Evolutionary conservation across 2,797 vertebrate species (phyloP).

Genomic region (Chaetophractus vellerosus): DNA sequence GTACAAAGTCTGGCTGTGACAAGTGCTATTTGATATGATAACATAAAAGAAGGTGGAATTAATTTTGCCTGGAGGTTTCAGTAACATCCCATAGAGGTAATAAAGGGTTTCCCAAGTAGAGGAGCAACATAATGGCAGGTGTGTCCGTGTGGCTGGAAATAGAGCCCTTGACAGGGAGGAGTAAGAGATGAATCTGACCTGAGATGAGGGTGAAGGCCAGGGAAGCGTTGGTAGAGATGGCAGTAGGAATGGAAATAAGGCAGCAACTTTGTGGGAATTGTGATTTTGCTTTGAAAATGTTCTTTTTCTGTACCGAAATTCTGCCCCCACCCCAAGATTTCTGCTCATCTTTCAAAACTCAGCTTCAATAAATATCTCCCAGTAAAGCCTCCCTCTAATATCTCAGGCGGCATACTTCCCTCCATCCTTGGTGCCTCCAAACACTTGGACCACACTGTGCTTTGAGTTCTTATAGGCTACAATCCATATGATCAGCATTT

Average conservation of each 20-base stretch:
- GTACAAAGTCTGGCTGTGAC: not conserved
- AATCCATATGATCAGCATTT: not conserved
- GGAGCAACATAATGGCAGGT: not conserved
- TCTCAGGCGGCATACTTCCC: not conserved
- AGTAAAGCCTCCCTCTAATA: not conserved
- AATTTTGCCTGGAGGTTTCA: not conserved
- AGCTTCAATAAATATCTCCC: not conserved
- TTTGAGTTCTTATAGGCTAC: not conserved
- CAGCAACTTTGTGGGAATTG: not conserved
- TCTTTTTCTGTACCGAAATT: not conserved
- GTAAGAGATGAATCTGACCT: not conserved
- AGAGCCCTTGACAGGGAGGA: not conserved
- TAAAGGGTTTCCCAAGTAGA: not conserved
- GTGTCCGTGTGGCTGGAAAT: not conserved
- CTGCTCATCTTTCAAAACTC: conserved; percentile 33
- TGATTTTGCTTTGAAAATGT: not conserved
- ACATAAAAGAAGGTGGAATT: not conserved
- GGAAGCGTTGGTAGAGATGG: not conserved
- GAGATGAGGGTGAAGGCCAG: not conserved
- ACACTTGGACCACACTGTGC: not conserved
- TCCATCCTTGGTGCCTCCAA: not conserved
- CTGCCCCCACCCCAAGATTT: not conserved
- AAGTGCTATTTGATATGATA: not conserved
- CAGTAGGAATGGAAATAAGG: not conserved
- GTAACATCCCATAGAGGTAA: not conserved